Evolutionary conservation across 2,888 invertebrate species (phyloP), one percentile per base, ranked within the genome.

Genomic region (Andrena chrysosceles): DNA sequence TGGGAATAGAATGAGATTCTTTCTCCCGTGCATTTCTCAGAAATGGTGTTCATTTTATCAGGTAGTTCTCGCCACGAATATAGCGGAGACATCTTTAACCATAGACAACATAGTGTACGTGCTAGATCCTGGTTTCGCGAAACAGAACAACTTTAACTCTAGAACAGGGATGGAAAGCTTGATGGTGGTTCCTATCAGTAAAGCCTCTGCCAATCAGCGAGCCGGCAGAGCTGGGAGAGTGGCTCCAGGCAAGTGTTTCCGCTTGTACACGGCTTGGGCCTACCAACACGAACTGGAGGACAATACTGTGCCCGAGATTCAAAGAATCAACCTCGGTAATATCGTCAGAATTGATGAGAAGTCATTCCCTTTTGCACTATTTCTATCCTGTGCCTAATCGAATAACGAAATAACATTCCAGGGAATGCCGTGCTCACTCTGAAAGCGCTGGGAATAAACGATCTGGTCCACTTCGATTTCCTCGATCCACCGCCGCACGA

Each of bases 61-160:
- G 95, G 98, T 99, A 13, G 97, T 99, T 8, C 94, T 99, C 63
- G 99, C 99, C 0, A 99, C 99, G 23, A 99, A 99, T 92, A 99
- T 99, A 91, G 99, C 99, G 0, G 99, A 99, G 95, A 99, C 99
- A 0, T 99, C 99, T 1, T 95, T 99, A 48, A 99, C 99, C 0
- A 99, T 99, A 89, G 99, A 99, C 93, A 99, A 99, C 90, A 99
- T 99, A 85, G 97, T 98, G 82, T 99, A 99, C 94, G 99, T 99
- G 0, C 99, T 99, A 87, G 99, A 99, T 95, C 99, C 99, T n/a
- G 99, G 99, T 0, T 99, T 99, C 95, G 98, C 98, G 64, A 99
- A 99, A 94, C 99, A 99, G 94, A 99, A 99, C 93, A 99, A 99
- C 94, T 99, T 99, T 92, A 98, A 99, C 95, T 99, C 99, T 0